Evolutionary conservation across 2,113 vertebrate species (phyloP).

Genomic region (Pycnonotus jocosus): DNA sequence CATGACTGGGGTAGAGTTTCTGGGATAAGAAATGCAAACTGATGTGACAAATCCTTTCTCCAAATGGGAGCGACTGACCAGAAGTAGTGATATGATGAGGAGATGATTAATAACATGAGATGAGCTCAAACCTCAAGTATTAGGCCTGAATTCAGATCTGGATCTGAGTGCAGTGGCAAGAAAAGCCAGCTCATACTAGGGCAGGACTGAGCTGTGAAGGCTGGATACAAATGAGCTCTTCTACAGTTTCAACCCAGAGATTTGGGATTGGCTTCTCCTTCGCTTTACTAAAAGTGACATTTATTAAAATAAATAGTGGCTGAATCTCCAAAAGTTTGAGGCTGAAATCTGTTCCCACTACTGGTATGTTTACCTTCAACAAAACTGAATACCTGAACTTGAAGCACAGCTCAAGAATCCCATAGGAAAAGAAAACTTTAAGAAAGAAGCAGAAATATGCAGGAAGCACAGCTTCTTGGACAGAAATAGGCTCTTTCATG

Average conservation of each 20-base stretch:
- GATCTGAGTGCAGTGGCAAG: not conserved
- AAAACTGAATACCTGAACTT: constrained; percentile 11
- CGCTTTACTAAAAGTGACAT: not conserved
- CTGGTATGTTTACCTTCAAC: not conserved
- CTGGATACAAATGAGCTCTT: not conserved
- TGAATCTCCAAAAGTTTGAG: not conserved
- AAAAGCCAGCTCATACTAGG: not conserved
- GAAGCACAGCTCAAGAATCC: not conserved
- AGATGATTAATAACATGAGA: constrained; percentile 3
- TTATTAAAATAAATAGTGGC: not conserved
- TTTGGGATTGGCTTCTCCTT: not conserved
- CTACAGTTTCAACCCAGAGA: not conserved
- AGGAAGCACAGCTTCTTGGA: not conserved
- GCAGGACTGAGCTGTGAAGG: not conserved
- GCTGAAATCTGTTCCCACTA: not conserved
- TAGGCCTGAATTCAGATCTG: not conserved
- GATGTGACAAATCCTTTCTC: not conserved
- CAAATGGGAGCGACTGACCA: not conserved
- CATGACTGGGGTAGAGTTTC: not conserved
- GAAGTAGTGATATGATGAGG: not conserved
- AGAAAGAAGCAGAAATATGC: not conserved
- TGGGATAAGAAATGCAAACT: not conserved
- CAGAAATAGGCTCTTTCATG: not conserved
- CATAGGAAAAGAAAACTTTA: not conserved
- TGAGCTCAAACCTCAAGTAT: constrained; percentile 2